Evolutionary conservation across 2,113 vertebrate genomes (phyloP).

Genomic region (Dipodomys ordii): DNA sequence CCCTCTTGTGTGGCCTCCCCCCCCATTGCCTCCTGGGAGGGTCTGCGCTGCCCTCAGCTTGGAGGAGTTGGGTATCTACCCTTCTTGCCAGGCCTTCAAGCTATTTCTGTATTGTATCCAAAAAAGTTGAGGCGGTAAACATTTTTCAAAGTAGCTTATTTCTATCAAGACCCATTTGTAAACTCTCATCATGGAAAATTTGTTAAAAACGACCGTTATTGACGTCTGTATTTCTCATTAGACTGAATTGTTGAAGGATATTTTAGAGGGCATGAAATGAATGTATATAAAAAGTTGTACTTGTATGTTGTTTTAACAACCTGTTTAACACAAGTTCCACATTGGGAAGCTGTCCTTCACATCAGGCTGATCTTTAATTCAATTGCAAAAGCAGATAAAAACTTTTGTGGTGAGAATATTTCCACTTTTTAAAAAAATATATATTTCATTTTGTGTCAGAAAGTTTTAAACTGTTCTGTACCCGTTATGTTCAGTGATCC

Average conservation of each 20-base stretch:
- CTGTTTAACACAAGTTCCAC: neutral
- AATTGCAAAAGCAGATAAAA: conserved; percentile 22
- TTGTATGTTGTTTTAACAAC: neutral
- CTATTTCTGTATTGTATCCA: neutral
- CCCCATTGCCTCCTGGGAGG: neutral
- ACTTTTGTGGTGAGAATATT: neutral
- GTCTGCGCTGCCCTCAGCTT: neutral
- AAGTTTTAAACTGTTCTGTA: conserved; percentile 7
- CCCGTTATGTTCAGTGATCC: conserved; percentile 11
- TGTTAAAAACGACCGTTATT: neutral
- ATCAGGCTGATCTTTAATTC: conserved; percentile 20
- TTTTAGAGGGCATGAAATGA: too few relatives aligned
- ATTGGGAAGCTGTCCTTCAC: neutral
- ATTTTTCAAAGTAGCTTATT: conserved; percentile 48
- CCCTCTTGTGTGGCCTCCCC: rapidly evolving
- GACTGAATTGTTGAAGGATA: conserved; percentile 16
- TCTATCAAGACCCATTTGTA: conserved; percentile 14
- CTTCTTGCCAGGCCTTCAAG: neutral
- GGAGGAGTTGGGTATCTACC: neutral
- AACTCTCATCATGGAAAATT: neutral
- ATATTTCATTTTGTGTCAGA: conserved; percentile 35
- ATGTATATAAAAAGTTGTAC: too few relatives aligned
- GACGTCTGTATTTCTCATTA: neutral
- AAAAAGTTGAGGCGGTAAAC: neutral
- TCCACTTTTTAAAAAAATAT: conserved; percentile 43